phyloP scores from a whole-genome alignment of 2,888 invertebrate genomes.

The Apotomis turbidana region DNA sequence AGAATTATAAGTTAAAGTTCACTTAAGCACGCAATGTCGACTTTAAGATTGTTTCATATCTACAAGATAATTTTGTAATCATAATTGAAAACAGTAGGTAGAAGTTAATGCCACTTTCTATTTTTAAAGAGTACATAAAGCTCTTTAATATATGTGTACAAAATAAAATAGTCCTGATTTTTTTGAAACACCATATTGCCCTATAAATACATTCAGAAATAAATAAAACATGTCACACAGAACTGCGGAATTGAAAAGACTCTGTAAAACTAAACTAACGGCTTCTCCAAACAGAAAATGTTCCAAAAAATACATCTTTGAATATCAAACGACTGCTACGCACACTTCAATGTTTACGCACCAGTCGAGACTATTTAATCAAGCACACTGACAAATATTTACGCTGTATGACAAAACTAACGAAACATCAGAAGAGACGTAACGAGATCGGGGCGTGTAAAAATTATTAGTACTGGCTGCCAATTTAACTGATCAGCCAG shows the following conservation, averaged over 20 bases:
- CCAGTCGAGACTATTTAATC: slow-evolving; percentile 25
- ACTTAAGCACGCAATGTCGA: neutral
- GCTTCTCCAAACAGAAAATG: neutral
- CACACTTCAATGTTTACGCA: slow-evolving; percentile 15
- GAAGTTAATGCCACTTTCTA: neutral
- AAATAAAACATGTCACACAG: neutral
- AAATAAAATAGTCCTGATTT: too few species aligned
- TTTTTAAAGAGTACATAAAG: neutral
- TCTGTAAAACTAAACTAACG: neutral
- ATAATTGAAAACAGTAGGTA: neutral
- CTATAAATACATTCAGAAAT: too few species aligned
- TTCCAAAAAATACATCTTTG: neutral
- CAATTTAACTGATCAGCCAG: slow-evolving; percentile 13
- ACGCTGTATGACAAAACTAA: slow-evolving; percentile 28
- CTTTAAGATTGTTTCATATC: neutral
- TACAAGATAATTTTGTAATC: neutral
- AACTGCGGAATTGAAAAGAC: neutral
- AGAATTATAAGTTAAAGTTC: slow-evolving; percentile 1
- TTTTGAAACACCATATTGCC: too few species aligned
- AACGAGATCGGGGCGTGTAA: slow-evolving; percentile 39
- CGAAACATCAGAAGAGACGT: slow-evolving; percentile 37
- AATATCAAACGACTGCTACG: slow-evolving; percentile 24
- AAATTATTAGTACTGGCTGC: slow-evolving; percentile 29
- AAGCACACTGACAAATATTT: slow-evolving; percentile 34
- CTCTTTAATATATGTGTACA: too few species aligned